phyloP scores from a whole-genome alignment of 2,888 invertebrate genomes.

The Andrena marginata region DNA sequence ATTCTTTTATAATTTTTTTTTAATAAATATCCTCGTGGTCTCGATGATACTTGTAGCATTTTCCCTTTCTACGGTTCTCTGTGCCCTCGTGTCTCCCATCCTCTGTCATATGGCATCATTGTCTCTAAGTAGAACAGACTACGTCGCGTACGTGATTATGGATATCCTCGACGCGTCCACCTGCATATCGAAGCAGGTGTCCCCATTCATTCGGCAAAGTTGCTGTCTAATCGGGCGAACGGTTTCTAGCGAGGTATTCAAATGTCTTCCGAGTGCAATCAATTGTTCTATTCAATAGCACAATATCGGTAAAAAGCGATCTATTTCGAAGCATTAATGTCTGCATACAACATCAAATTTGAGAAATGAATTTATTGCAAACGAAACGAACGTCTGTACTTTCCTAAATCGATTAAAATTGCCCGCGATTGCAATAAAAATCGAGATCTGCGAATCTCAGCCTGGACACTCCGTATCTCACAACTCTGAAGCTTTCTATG shows the following conservation, averaged over 20 bases:
- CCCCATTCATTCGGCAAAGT: slow-evolving; percentile 65
- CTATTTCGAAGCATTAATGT: no score
- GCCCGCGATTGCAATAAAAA: no score
- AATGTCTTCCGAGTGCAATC: slow-evolving; percentile 39
- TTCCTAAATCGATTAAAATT: no score
- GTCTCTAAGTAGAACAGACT: slow-evolving; percentile 53
- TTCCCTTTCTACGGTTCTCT: slow-evolving; percentile 55
- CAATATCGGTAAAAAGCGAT: no score
- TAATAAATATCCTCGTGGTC: neutral
- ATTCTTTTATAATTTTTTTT: neutral
- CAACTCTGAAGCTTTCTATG: no score
- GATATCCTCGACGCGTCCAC: slow-evolving; percentile 57
- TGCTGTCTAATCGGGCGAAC: slow-evolving; percentile 53
- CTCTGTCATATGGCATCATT: slow-evolving; percentile 26
- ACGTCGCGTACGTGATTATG: slow-evolving; percentile 67
- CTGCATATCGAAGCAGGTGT: slow-evolving; percentile 70
- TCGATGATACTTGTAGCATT: neutral
- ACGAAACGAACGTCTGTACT: no score
- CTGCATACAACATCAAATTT: no score
- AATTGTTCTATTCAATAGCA: slow-evolving; percentile 1
- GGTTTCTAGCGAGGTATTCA: slow-evolving; percentile 53
- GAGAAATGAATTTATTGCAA: no score
- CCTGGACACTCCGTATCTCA: no score
- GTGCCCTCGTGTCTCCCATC: slow-evolving; percentile 31
- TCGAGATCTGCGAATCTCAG: no score